Percentiles rank a stretch among this genome's conserved stretches.
These are phyloP conservation scores for Emmelina monodactyla DNA, from an alignment of 2,888 invertebrate species.

Conservation along the genomic window DNA sequence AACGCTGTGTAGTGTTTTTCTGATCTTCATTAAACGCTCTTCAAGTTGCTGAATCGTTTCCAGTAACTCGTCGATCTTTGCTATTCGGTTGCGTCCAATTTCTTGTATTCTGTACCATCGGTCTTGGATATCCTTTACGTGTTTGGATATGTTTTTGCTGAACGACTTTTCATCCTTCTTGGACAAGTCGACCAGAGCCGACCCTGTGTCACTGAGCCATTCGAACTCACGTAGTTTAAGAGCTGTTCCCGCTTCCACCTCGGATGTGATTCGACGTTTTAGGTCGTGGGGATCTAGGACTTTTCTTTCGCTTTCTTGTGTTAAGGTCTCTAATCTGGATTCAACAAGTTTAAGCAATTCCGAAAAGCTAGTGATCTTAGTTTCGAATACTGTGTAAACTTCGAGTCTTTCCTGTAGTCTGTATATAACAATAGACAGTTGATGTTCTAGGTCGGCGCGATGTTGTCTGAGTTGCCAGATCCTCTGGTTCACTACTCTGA, in stretches of 20 bases:
- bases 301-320: constrained; percentile 51
- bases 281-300: constrained; percentile 76
- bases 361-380: constrained; percentile 69
- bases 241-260: constrained; percentile 77
- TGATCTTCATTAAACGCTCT: constrained; percentile 74
- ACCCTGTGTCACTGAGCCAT: constrained; percentile 77
- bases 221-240: constrained; percentile 80
- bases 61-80: constrained; percentile 76
- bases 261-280: constrained; percentile 74
- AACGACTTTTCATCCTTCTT: constrained; percentile 68
- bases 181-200: constrained; percentile 68
- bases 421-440: constrained; percentile 74
- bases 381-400: constrained; percentile 74
- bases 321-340: constrained; percentile 68
- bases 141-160: constrained; percentile 65
- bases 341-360: constrained; percentile 77
- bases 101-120: constrained; percentile 74
- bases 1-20: constrained; percentile 74
- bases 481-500: constrained; percentile 80
- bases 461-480: constrained; percentile 82
- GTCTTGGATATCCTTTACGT: constrained; percentile 65
- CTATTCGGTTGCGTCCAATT: constrained; percentile 71
- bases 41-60: constrained; percentile 76
- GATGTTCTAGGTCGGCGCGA: constrained; percentile 81
- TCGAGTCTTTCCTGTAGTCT: constrained; percentile 78